Percentiles rank a stretch among this genome's conserved stretches.
These are phyloP conservation scores for Melopsittacus undulatus DNA, from an alignment of 2,797 vertebrate genomes.

Conservation along the genomic window DNA sequence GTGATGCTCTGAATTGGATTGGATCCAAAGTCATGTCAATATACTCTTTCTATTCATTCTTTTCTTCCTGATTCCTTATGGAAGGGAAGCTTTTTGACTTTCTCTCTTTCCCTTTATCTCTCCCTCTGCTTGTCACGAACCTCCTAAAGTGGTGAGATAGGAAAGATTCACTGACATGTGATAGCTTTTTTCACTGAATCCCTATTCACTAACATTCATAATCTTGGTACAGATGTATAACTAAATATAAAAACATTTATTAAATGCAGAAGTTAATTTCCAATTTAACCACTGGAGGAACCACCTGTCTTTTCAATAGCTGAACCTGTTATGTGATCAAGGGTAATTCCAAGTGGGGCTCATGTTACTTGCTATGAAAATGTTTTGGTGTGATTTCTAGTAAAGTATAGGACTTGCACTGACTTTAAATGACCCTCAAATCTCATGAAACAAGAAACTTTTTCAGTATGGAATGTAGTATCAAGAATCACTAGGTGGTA, in stretches of 20 bases:
- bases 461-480: not conserved
- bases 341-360: not conserved
- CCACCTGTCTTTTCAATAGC: not conserved
- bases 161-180: not conserved
- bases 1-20: not conserved
- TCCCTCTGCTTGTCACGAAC: not conserved
- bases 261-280: not conserved
- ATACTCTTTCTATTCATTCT: not conserved
- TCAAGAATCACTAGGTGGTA: not conserved
- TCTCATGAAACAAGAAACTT: not conserved
- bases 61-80: not conserved
- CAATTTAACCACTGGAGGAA: not conserved
- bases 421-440: not conserved
- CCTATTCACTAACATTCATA: not conserved
- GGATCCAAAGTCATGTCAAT: not conserved
- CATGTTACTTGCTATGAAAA: not conserved
- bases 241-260: not conserved
- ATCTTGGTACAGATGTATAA: not conserved
- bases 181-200: not conserved
- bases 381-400: not conserved
- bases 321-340: not conserved
- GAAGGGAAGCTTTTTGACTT: not conserved
- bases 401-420: not conserved
- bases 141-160: not conserved
- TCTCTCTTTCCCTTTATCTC: not conserved